Percentiles rank a stretch among this genome's conserved stretches.
phyloP scores from a whole-genome alignment of 2,797 vertebrate species.

The Epinephelus malabaricus region DNA sequence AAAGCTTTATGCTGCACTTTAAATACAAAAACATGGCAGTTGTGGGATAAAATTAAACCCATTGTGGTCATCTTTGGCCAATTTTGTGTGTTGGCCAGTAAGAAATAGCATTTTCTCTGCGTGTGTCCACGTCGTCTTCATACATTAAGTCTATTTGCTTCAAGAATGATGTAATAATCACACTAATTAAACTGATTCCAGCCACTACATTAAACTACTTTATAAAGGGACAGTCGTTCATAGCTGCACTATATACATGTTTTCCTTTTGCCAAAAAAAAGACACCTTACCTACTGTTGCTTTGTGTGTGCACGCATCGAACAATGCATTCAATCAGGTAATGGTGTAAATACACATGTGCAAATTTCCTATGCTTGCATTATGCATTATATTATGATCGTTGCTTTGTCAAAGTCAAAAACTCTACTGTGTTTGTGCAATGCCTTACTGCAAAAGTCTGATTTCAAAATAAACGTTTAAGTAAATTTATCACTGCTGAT shows the following conservation, averaged over 20 bases:
- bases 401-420: constrained; percentile 30
- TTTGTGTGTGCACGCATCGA: constrained; percentile 36
- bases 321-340: neutral
- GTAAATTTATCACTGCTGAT: constrained; percentile 41
- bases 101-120: neutral
- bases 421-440: constrained; percentile 53
- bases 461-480: constrained; percentile 25
- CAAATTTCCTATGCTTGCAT: constrained; percentile 3
- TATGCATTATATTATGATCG: constrained; percentile 12
- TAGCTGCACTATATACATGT: constrained; percentile 24
- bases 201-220: constrained; percentile 46
- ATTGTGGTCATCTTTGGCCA: neutral
- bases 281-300: neutral
- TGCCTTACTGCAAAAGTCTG: constrained; percentile 54
- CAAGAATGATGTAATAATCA: constrained; percentile 30
- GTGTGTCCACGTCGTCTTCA: constrained; percentile 9
- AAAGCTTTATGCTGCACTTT: constrained; percentile 17
- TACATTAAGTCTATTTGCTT: neutral
- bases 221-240: constrained; percentile 34
- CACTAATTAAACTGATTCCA: constrained; percentile 49
- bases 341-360: neutral
- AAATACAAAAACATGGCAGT: neutral
- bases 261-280: constrained; percentile 20
- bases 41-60: neutral
- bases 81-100: constrained; percentile 18